Conservation (phyloP, 2,888 invertebrate species). For the Caenorhabditis sinica region DNA sequence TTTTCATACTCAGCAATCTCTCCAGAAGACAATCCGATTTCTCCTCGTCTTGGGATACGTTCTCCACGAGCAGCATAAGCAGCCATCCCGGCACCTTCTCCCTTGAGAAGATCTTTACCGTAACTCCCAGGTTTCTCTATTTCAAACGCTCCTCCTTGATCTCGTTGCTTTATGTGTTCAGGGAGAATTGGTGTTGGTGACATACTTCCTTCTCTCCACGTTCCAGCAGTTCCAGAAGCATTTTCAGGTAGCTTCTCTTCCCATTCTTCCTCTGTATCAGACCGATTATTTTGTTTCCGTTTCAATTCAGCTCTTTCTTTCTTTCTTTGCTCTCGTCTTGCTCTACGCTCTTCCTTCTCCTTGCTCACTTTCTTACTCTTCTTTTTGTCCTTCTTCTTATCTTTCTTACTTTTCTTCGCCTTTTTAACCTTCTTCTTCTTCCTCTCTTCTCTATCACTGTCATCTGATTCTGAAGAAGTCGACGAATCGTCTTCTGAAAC, state of each 20-base stretch:
- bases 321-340: constrained; percentile 49
- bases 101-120: constrained; percentile 92
- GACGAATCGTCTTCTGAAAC: constrained; percentile 64
- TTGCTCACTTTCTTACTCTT: constrained; percentile 67
- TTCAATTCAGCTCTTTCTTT: constrained; percentile 55
- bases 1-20: constrained; percentile 89
- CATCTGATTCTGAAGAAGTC: constrained; percentile 57
- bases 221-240: constrained; percentile 3
- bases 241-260: constrained; percentile 50
- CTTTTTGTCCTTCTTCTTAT: constrained; percentile 66
- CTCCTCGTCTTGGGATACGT: constrained; percentile 97
- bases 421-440: constrained; percentile 71
- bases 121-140: constrained; percentile 66
- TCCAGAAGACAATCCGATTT: constrained; percentile 86
- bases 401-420: constrained; percentile 64
- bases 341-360: constrained; percentile 55
- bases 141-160: constrained; percentile 47
- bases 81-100: constrained; percentile 99
- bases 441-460: constrained; percentile 63
- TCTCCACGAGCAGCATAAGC: constrained; percentile 99
- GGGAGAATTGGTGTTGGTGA: constrained; percentile 71
- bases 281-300: constrained; percentile 49
- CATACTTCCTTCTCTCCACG: constrained; percentile 67
- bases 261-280: constrained; percentile 62
- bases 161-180: constrained; percentile 63